Conservation (phyloP, 64 coral and sea anemone species). For the Stylophora pistillata region DNA sequence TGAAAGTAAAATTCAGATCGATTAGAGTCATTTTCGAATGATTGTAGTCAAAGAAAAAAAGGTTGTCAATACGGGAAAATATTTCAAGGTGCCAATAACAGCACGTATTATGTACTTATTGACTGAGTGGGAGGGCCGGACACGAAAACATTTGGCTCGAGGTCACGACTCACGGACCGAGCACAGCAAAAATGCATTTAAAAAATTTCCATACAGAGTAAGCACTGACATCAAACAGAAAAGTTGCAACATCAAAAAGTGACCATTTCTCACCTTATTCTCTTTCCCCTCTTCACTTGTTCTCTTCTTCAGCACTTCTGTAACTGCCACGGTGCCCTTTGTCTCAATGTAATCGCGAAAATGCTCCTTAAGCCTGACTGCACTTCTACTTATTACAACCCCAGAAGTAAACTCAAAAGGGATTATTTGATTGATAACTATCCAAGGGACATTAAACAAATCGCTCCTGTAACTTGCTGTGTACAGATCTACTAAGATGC, state of each 20-base stretch:
- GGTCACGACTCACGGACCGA: no score
- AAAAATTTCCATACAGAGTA: background rate
- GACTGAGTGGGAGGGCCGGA: no score
- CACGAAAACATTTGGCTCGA: no score
- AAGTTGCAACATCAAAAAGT: no score
- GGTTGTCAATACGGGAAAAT: no score
- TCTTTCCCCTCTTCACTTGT: slow-evolving; percentile 7
- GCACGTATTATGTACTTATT: no score
- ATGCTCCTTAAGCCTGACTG: background rate
- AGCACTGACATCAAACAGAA: background rate
- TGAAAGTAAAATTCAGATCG: background rate
- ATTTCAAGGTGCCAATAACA: no score
- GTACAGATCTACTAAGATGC: slow-evolving; percentile 63
- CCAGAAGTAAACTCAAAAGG: slow-evolving; percentile 39
- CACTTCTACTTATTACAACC: slow-evolving; percentile 31
- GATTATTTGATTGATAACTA: slow-evolving; percentile 44
- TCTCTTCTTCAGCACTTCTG: slow-evolving; percentile 26
- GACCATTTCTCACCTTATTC: background rate
- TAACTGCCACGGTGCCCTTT: background rate
- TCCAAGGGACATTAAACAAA: slow-evolving; percentile 60
- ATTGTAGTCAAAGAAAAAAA: no score
- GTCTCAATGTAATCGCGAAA: slow-evolving; percentile 50
- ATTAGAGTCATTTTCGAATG: no score
- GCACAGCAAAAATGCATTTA: no score
- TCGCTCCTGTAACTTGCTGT: slow-evolving; percentile 58